These are phyloP conservation scores for Podiceps cristatus DNA, from an alignment of 2,113 vertebrate genomes.

Conservation along the genomic window DNA sequence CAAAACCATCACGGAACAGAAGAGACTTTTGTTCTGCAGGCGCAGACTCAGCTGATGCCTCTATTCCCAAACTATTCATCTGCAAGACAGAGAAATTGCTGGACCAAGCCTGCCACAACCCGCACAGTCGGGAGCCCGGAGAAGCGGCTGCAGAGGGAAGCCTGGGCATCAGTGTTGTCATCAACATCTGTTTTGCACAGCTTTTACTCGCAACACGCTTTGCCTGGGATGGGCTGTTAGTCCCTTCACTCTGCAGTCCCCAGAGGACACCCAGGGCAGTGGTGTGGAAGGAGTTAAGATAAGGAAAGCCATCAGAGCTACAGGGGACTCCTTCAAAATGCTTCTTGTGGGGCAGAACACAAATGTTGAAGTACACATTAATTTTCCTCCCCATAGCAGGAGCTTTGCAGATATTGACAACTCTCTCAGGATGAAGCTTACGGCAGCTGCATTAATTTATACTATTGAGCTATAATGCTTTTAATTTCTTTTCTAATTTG, in stretches of 20 bases:
- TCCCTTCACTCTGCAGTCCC: neutral
- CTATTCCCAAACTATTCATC: neutral
- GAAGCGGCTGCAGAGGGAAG: neutral
- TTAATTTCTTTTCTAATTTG: conserved; percentile 77
- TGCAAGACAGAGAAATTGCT: neutral
- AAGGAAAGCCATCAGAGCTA: conserved; percentile 46
- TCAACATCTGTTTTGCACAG: neutral
- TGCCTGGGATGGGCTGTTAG: neutral
- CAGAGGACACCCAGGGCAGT: neutral
- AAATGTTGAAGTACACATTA: conserved; percentile 50
- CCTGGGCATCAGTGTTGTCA: neutral
- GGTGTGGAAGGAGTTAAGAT: conserved; percentile 58
- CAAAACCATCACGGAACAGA: neutral
- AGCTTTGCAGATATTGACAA: conserved; percentile 70
- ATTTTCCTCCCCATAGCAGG: conserved; percentile 48
- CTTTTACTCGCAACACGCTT: neutral
- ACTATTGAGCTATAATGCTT: conserved; percentile 72
- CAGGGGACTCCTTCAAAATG: conserved; percentile 32
- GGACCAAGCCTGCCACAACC: neutral
- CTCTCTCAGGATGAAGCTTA: conserved; percentile 70
- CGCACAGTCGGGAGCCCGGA: neutral
- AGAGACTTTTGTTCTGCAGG: neutral
- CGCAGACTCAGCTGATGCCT: neutral
- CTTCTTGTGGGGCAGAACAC: conserved; percentile 51
- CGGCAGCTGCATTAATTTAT: conserved; percentile 68